These are phyloP conservation scores for Speoplatyrhinus poulsoni DNA, from an alignment of 2,113 vertebrate species.

Conservation along the genomic window DNA sequence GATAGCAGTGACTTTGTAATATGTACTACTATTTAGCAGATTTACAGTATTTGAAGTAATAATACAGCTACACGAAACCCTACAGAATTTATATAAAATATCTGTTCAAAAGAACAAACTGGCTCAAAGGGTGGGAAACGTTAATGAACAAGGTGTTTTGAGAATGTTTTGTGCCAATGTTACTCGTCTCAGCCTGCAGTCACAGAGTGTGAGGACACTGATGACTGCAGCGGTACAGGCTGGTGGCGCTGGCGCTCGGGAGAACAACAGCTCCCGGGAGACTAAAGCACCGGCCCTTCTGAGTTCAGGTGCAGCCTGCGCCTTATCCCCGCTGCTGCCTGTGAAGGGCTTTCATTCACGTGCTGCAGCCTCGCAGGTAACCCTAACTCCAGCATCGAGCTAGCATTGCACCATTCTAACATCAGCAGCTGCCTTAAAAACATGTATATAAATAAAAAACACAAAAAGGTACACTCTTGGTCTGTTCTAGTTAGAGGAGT, in stretches of 20 bases:
- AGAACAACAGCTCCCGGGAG: conserved; percentile 14
- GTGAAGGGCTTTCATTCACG: conserved; percentile 33
- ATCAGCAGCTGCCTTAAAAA: too few relatives aligned
- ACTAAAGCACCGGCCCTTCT: conserved; percentile 35
- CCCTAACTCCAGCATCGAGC: conserved; percentile 23
- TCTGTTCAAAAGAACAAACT: not conserved
- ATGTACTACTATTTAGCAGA: too few relatives aligned
- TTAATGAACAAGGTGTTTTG: not conserved
- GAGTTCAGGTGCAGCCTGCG: conserved; percentile 41
- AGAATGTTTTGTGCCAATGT: conserved; percentile 60
- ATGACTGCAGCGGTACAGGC: conserved; percentile 58
- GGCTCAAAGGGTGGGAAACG: not conserved
- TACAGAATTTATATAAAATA: not conserved
- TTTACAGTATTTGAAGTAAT: too few relatives aligned
- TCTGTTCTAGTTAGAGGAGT: too few relatives aligned
- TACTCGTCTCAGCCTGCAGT: conserved; percentile 60
- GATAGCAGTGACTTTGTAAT: too few relatives aligned
- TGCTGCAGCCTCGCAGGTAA: conserved; percentile 28
- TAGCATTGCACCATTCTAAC: conserved; percentile 14
- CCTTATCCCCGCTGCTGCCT: conserved; percentile 13
- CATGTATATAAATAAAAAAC: too few relatives aligned
- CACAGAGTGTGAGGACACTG: conserved; percentile 67
- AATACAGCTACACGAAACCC: conserved; percentile 5
- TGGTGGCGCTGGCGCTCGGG: not conserved
- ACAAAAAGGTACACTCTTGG: too few relatives aligned